A percentile compares a stretch with the other conserved stretches of the same genome.
phyloP scores from a whole-genome alignment of 37 sponge, comb jelly and placozoan genomes.

The Axinella damicornis region DNA sequence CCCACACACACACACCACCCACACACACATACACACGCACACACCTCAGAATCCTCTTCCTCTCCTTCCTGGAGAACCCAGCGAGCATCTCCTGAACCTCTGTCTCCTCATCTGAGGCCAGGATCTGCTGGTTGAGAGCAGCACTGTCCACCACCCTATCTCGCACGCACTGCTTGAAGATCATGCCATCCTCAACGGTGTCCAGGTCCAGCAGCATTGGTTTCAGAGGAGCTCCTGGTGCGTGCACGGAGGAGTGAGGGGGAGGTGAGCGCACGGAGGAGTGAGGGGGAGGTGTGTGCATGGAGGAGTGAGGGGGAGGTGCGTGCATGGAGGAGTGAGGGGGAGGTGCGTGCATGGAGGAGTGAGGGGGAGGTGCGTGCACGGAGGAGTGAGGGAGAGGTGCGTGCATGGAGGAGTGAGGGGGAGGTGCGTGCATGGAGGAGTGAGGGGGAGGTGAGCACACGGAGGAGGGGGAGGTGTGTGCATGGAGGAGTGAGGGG shows the following conservation, averaged over 20 bases:
- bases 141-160: conserved; percentile 54
- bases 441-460: neutral
- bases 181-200: conserved; percentile 76
- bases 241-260: neutral
- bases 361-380: neutral
- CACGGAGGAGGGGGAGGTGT: neutral
- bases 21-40: too few species aligned
- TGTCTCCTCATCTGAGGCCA: conserved; percentile 67
- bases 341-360: too few species aligned
- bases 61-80: conserved; percentile 62
- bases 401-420: too few species aligned
- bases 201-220: conserved; percentile 59
- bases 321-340: neutral
- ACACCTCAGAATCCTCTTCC: conserved; percentile 66
- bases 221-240: neutral
- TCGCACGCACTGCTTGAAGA: conserved; percentile 76
- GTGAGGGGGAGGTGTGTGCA: too few species aligned
- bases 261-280: neutral
- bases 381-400: neutral
- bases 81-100: conserved; percentile 55
- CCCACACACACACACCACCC: too few species aligned
- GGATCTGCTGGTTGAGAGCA: conserved; percentile 76
- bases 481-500: neutral
- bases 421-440: too few species aligned
- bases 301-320: too few species aligned